Percentiles rank a stretch among this genome's conserved stretches.
Evolutionary conservation across 2,113 vertebrate genomes (phyloP).

Genomic region (Sebastes fasciatus): DNA sequence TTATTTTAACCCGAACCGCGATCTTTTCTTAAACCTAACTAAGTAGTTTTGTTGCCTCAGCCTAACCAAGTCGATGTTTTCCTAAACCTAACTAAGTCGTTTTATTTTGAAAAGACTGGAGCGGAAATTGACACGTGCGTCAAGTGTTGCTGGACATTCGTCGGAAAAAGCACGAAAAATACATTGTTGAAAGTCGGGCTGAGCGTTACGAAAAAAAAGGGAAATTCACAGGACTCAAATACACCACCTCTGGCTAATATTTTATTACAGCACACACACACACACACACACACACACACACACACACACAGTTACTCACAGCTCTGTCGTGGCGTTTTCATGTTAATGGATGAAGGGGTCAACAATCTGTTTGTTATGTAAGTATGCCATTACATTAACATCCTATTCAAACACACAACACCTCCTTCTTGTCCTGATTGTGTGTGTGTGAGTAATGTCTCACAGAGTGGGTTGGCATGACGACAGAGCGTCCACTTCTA

Average conservation of each 20-base stretch:
- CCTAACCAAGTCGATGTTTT: too few relatives aligned
- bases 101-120: too few relatives aligned
- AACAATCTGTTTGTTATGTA: constrained; percentile 11
- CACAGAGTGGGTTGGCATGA: constrained; percentile 59
- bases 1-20: too few relatives aligned
- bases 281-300: constrained; percentile 18
- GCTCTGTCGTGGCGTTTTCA: neutral
- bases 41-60: too few relatives aligned
- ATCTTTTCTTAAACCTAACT: too few relatives aligned
- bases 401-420: constrained; percentile 38
- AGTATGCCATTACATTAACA: constrained; percentile 30
- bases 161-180: too few relatives aligned
- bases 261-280: neutral
- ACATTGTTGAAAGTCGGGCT: too few relatives aligned
- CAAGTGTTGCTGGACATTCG: too few relatives aligned
- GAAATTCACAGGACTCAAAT: too few relatives aligned
- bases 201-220: too few relatives aligned
- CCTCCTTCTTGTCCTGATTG: constrained; percentile 16
- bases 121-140: too few relatives aligned
- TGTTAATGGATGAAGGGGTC: constrained; percentile 4
- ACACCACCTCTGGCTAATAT: neutral
- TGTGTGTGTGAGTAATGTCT: constrained; percentile 49
- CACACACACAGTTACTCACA: neutral
- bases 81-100: too few relatives aligned
- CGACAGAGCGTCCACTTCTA: constrained; percentile 39